Conservation (phyloP, 2,113 vertebrate species). For the Pseudopodoces humilis region DNA sequence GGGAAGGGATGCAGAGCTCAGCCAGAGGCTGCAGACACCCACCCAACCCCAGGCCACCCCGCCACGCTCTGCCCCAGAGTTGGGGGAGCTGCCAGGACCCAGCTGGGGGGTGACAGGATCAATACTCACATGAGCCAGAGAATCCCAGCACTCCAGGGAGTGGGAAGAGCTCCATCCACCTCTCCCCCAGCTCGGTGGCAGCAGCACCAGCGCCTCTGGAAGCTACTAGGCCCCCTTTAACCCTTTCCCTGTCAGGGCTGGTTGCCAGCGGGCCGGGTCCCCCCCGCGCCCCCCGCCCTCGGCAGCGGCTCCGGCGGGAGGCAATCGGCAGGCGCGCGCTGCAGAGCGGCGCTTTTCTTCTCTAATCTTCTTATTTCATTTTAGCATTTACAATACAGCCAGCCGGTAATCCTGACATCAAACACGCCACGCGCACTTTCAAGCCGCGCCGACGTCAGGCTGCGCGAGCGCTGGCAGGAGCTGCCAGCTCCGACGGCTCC, state of each 20-base stretch:
- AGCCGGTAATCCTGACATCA: constrained; percentile 70
- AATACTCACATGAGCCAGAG: background rate
- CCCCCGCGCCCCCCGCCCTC: background rate
- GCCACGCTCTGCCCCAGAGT: background rate
- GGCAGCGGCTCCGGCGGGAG: background rate
- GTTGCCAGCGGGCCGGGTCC: background rate
- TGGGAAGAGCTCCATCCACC: background rate
- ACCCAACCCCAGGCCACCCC: fast-evolving
- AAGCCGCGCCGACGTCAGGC: constrained; percentile 45
- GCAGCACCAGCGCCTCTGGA: fast-evolving
- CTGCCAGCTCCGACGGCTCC: constrained; percentile 44
- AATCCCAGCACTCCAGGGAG: fast-evolving
- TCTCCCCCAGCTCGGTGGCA: background rate
- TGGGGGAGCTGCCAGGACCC: background rate
- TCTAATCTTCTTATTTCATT: constrained; percentile 72
- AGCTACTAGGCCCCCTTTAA: background rate
- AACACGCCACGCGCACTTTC: constrained; percentile 50
- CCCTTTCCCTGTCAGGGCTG: background rate
- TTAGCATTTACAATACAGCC: constrained; percentile 66
- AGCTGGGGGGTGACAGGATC: fast-evolving
- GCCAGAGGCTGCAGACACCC: background rate
- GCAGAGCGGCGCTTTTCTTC: constrained; percentile 50
- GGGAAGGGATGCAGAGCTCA: background rate
- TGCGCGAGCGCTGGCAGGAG: constrained; percentile 15
- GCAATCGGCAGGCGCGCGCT: background rate